Base-by-base conservation (phyloP, 2,797 vertebrate species). In the Enteromius argenteus region DNA sequence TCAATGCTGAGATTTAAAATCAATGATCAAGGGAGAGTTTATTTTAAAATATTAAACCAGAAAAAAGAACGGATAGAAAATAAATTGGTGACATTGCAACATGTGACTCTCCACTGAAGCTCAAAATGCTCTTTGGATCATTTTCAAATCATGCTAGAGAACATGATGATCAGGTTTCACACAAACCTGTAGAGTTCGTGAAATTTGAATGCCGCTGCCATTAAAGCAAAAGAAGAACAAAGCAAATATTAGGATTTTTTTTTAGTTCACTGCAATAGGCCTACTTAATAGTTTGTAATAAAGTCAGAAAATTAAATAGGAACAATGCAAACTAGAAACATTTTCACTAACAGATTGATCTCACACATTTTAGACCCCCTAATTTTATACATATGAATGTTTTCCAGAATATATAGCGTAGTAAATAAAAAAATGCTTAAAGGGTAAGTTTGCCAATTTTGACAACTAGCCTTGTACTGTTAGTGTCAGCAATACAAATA, bases 81-180 rank as follows among this genome's bases (percentile, higher is more conserved):
- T 30, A 76, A 37, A 76, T 74, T 53, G 14, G 27, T 7, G 15
- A 10, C 3, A 37, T 11, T 75, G 46, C 21, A 75, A 6, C 19
- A 37, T 37, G 51, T 10, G 13, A 56, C 73, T 49, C 3, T 35
- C 10, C 21, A 75, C 4, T 23, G 32, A 39, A 76, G 5, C 17
- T 49, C 69, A 72, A 49, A 46, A 49, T 19, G 5, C 30, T 76
- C 35, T 76, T 42, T 27, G n/a, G n/a, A 76, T 58, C 17, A 58
- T 75, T 35, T 68, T 53, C 6, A 56, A 75, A 75, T 39, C 74
- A 15, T 39, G 14, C n/a, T 60, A 15, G 53, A 76, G 53, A 76
- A 76, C 51, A 60, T 10, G 53, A 27, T 42, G 21, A 60, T 60
- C 53, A 42, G n/a, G 74, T 76, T 76, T 58, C 21, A 37, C 35